Conservation (phyloP, 2,888 invertebrate genomes). For the Argyra leucocephala region DNA sequence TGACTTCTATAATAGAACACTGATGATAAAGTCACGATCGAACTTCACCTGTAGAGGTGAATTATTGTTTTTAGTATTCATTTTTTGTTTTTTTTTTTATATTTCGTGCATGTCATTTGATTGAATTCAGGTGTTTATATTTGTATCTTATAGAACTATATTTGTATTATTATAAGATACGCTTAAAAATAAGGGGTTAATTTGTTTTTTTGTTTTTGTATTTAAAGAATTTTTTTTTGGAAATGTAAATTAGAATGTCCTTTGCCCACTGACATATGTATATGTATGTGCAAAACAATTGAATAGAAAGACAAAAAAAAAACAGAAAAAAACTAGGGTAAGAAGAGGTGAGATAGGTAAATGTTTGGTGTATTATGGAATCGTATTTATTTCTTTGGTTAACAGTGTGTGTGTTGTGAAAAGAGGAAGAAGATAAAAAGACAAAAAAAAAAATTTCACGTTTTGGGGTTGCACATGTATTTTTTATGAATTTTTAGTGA, state of each 20-base stretch:
- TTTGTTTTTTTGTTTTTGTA: slow-evolving; percentile 21
- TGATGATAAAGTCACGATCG: background rate
- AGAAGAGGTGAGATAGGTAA: background rate
- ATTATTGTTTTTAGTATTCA: slow-evolving; percentile 24
- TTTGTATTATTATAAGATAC: background rate
- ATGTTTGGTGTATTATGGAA: background rate
- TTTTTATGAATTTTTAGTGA: too few relatives aligned
- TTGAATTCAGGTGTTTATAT: slow-evolving; percentile 29
- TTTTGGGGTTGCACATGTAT: background rate
- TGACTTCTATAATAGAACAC: background rate
- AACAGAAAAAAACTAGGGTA: background rate
- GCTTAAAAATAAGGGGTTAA: slow-evolving; percentile 13
- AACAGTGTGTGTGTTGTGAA: background rate
- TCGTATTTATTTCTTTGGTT: background rate
- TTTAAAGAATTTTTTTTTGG: slow-evolving; percentile 19
- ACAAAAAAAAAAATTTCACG: too few relatives aligned
- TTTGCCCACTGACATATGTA: too few relatives aligned
- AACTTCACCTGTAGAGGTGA: slow-evolving; percentile 25
- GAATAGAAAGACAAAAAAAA: background rate
- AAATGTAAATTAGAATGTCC: slow-evolving; percentile 9
- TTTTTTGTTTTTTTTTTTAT: background rate
- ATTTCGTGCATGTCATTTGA: slow-evolving; percentile 26
- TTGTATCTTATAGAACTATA: slow-evolving; percentile 17
- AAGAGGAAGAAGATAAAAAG: background rate
- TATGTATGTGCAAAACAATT: background rate